phyloP scores from a whole-genome alignment of 2,797 vertebrate genomes.

The Stomatorhinus walkeri region DNA sequence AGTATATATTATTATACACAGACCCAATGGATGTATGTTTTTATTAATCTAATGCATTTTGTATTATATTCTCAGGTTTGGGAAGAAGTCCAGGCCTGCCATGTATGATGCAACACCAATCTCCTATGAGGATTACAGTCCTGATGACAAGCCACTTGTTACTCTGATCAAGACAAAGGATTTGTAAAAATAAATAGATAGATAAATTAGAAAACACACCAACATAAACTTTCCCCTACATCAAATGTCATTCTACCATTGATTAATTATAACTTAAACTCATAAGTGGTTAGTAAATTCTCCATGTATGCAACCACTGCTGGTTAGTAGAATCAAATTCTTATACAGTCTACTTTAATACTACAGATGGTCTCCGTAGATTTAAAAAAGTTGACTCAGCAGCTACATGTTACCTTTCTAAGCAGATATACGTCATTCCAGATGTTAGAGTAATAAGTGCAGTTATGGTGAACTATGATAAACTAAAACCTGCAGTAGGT shows the following conservation, averaged over 20 bases:
- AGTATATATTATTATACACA: background rate
- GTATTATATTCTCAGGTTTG: conserved; percentile 70
- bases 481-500: conserved; percentile 63
- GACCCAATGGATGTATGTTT: background rate
- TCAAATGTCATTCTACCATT: conserved; percentile 30
- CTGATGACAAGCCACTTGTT: conserved; percentile 95
- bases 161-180: conserved; percentile 99
- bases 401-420: conserved; percentile 27
- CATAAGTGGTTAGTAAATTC: conserved; percentile 38
- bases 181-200: conserved; percentile 78
- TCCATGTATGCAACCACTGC: conserved; percentile 38
- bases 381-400: conserved; percentile 61
- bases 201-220: conserved; percentile 39
- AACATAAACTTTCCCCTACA: conserved; percentile 30
- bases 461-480: conserved; percentile 40
- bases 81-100: conserved; percentile 91
- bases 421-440: conserved; percentile 43
- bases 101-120: conserved; percentile 98
- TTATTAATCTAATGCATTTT: background rate
- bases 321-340: conserved; percentile 47
- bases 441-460: conserved; percentile 58
- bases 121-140: conserved; percentile 94
- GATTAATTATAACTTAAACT: conserved; percentile 70
- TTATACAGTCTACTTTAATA: conserved; percentile 36
- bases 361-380: conserved; percentile 46